phyloP scores from a whole-genome alignment of 2,113 vertebrate genomes.

The Scortum barcoo region DNA sequence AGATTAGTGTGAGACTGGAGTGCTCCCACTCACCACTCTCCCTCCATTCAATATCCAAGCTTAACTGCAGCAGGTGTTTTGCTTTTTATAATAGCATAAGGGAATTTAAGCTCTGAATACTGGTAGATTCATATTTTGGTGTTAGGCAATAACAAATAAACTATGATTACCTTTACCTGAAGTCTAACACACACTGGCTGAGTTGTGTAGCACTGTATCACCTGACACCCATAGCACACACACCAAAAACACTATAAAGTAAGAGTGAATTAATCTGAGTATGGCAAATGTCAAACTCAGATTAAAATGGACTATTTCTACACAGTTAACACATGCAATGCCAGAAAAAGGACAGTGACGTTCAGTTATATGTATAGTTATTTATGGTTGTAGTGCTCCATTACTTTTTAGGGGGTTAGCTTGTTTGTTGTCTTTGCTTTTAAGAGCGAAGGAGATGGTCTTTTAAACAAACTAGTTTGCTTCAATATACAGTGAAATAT shows the following conservation, averaged over 20 bases:
- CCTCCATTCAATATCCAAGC: not conserved
- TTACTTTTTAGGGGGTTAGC: no score
- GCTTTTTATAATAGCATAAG: not conserved
- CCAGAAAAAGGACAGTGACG: not conserved
- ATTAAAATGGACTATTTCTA: not conserved
- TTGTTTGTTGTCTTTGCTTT: no score
- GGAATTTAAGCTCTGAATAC: not conserved
- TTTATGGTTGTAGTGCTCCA: no score
- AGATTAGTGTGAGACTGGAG: slow-evolving; percentile 22
- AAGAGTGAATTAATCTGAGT: not conserved
- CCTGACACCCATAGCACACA: not conserved
- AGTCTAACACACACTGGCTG: not conserved
- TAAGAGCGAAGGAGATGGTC: no score
- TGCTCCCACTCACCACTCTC: not conserved
- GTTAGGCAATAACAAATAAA: not conserved
- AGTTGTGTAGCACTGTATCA: not conserved
- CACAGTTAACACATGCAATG: not conserved
- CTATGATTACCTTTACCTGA: not conserved
- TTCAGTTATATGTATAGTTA: no score
- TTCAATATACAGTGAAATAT: no score
- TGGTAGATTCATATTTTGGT: not conserved
- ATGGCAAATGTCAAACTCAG: not conserved
- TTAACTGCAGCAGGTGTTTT: not conserved
- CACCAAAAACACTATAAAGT: not conserved
- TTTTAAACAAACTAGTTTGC: no score